phyloP scores from a whole-genome alignment of 2,113 vertebrate species.

The Progne subis region DNA sequence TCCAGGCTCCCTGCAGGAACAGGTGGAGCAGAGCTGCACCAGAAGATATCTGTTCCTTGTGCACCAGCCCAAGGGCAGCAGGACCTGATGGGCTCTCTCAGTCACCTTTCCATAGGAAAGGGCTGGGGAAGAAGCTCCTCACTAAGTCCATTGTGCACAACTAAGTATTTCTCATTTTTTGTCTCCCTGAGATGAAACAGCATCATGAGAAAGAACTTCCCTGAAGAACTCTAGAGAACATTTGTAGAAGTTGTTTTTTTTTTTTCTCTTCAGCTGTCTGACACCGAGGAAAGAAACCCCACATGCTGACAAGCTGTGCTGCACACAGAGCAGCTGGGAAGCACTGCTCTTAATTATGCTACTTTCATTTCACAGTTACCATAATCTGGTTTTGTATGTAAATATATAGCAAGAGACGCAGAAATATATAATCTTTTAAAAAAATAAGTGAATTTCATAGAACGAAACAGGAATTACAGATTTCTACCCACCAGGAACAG shows the following conservation, averaged over 20 bases:
- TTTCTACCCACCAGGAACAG: not conserved
- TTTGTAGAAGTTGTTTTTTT: fast-evolving
- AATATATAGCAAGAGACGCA: not conserved
- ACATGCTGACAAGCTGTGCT: not conserved
- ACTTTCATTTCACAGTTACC: not conserved
- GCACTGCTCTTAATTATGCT: not conserved
- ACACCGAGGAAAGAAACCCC: not conserved
- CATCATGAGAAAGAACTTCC: not conserved
- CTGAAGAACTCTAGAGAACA: not conserved
- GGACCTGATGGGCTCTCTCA: not conserved
- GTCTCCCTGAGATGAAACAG: not conserved
- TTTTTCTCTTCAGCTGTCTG: not conserved
- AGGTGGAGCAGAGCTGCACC: not conserved
- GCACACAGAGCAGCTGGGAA: not conserved
- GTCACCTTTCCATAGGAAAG: not conserved
- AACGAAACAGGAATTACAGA: not conserved
- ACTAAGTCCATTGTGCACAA: not conserved
- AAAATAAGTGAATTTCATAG: not conserved
- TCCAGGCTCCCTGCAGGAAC: fast-evolving
- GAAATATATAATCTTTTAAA: not conserved
- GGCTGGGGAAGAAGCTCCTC: not conserved
- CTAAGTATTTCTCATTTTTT: not conserved
- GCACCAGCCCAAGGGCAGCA: not conserved
- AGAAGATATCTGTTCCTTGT: fast-evolving
- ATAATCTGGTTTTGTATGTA: not conserved